phyloP scores from a whole-genome alignment of 35 echinoderm and acorn worm species.

The Heliocidaris tuberculata region DNA sequence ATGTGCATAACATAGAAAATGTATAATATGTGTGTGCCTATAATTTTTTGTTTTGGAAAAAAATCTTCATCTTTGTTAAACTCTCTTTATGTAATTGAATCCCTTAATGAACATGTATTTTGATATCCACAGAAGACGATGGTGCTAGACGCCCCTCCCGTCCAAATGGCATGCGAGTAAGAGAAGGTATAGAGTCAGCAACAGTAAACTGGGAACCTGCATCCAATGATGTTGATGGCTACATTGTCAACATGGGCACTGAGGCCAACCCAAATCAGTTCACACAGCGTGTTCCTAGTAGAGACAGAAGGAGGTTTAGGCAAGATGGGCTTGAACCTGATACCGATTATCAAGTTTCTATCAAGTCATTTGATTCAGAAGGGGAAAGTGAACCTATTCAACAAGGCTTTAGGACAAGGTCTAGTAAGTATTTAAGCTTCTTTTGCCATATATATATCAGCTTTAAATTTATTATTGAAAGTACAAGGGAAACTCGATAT shows the following conservation, averaged over 20 bases:
- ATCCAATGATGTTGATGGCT: slow-evolving; percentile 2
- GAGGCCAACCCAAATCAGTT: not conserved
- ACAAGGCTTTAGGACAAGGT: not conserved
- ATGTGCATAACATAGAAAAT: no score
- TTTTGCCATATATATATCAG: no score
- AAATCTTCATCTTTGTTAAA: no score
- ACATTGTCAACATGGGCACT: not conserved
- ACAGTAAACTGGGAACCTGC: not conserved
- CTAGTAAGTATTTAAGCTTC: not conserved
- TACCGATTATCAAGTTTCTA: slow-evolving; percentile 15
- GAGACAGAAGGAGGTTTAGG: not conserved
- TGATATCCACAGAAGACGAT: not conserved
- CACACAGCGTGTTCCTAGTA: not conserved
- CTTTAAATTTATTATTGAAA: no score
- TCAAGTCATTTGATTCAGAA: not conserved
- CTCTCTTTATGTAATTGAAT: no score
- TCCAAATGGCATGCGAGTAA: slow-evolving; percentile 3
- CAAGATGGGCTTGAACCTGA: not conserved
- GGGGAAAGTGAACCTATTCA: not conserved
- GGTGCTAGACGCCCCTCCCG: not conserved
- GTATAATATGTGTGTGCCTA: no score
- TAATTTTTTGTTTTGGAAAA: no score
- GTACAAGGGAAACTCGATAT: no score
- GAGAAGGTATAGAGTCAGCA: not conserved
- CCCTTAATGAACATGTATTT: no score